Evolutionary conservation across 2,797 vertebrate genomes (phyloP).

Genomic region (Melanotaenia nigrans): DNA sequence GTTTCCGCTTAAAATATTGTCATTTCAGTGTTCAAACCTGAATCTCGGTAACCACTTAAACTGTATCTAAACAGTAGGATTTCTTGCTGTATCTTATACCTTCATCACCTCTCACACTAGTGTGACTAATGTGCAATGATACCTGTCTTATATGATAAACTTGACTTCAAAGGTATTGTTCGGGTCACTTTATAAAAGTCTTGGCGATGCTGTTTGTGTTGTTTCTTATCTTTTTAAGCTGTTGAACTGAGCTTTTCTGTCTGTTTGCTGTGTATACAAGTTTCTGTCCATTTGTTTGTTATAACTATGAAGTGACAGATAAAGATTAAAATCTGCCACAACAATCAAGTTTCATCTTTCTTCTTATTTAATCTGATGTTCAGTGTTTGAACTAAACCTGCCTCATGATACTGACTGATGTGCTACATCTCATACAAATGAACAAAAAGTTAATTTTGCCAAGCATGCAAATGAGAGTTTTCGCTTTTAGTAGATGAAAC

Average conservation of each 20-base stretch:
- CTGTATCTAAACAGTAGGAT: constrained; percentile 32
- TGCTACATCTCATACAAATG: not conserved
- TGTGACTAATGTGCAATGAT: constrained; percentile 23
- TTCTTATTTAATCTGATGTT: not conserved
- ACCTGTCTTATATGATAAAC: constrained; percentile 36
- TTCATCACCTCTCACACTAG: constrained; percentile 33
- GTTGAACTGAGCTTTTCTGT: constrained; percentile 71
- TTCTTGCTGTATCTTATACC: constrained; percentile 36
- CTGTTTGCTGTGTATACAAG: constrained; percentile 85
- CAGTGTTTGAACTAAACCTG: not conserved
- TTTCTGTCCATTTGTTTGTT: constrained; percentile 87
- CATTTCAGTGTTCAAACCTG: constrained; percentile 30
- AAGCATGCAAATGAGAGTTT: not conserved
- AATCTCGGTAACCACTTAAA: constrained; percentile 32
- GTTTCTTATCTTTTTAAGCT: constrained; percentile 68
- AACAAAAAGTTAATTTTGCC: not conserved
- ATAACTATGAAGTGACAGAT: constrained; percentile 82
- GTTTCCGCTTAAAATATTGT: constrained; percentile 37
- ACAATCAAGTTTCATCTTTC: constrained; percentile 7
- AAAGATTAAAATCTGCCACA: constrained; percentile 77
- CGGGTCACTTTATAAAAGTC: constrained; percentile 61
- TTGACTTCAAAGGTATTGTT: constrained; percentile 36
- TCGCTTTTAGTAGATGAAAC: not conserved
- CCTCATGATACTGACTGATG: not conserved
- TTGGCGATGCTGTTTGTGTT: constrained; percentile 68